phyloP scores from a whole-genome alignment of 2,797 vertebrate species.

The Darevskia mixta region DNA sequence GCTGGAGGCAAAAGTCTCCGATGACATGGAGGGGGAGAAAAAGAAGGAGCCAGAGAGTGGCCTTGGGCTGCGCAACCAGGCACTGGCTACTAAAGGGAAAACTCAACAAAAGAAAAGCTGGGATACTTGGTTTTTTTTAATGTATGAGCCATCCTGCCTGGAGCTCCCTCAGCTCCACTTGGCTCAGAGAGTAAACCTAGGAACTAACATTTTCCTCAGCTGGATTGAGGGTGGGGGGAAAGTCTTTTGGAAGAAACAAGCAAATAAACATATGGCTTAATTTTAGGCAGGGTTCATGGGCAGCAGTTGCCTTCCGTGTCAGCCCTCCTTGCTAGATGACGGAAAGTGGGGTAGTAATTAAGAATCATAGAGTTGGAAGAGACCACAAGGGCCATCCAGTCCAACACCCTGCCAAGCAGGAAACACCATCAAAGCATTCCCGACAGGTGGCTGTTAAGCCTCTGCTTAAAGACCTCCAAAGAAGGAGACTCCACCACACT shows the following conservation, averaged over 20 bases:
- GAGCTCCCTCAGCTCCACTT: constrained; percentile 25
- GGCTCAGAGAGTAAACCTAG: constrained; percentile 4
- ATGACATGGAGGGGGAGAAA: background rate
- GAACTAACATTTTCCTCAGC: constrained; percentile 39
- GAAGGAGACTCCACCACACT: no score
- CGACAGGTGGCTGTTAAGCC: no score
- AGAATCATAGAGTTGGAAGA: no score
- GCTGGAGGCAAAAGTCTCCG: constrained; percentile 12
- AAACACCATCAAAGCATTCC: no score
- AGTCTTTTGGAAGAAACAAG: background rate
- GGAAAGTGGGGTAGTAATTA: no score
- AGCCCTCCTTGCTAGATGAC: background rate
- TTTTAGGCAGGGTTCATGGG: background rate
- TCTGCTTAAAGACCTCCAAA: no score
- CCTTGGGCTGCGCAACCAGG: constrained; percentile 18
- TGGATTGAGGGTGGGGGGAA: background rate
- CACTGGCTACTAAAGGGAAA: constrained; percentile 27
- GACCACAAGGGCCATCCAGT: no score
- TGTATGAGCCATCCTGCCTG: background rate
- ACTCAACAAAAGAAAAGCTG: constrained; percentile 38
- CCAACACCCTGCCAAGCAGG: no score
- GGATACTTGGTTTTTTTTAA: background rate
- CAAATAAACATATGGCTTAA: background rate
- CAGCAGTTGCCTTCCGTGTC: background rate
- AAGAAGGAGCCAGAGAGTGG: background rate